phyloP scores from a whole-genome alignment of 2,113 vertebrate species.

The Steatornis caripensis region DNA sequence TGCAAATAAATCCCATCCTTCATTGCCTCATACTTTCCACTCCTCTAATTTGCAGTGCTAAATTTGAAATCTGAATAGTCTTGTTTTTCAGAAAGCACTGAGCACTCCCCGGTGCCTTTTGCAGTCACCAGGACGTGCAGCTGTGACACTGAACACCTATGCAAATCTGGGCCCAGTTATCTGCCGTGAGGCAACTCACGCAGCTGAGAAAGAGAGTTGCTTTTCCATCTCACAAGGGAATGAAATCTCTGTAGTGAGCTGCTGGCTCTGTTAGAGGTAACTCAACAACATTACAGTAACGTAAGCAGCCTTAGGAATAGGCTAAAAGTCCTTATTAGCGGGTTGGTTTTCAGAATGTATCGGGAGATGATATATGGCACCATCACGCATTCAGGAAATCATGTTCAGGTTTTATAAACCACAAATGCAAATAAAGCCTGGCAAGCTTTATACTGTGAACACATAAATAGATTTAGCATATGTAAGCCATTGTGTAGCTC shows the following conservation, averaged over 20 bases:
- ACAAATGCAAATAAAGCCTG: conserved; percentile 25
- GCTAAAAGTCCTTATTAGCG: not conserved
- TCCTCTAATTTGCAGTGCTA: conserved; percentile 43
- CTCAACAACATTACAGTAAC: not conserved
- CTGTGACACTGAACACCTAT: conserved; percentile 35
- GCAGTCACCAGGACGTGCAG: not conserved
- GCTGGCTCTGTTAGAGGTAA: not conserved
- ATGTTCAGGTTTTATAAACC: conserved; percentile 4
- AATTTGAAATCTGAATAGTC: conserved; percentile 25
- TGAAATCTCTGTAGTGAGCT: not conserved
- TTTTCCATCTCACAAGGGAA: not conserved
- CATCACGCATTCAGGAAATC: not conserved
- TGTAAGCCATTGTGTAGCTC: not conserved
- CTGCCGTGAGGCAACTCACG: not conserved
- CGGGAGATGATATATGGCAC: not conserved
- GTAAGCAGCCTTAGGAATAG: not conserved
- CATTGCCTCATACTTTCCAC: conserved; percentile 18
- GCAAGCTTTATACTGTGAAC: not conserved
- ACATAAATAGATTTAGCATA: not conserved
- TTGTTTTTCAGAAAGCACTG: conserved; percentile 18
- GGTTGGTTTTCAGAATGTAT: not conserved
- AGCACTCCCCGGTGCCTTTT: not conserved
- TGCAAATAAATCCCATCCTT: conserved; percentile 42
- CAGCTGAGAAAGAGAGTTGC: not conserved
- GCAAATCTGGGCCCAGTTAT: conserved; percentile 32